Percentiles rank a stretch among this genome's conserved stretches.
These are phyloP conservation scores for Myrmecophaga tridactyla DNA, from an alignment of 2,113 vertebrate genomes.

Conservation along the genomic window DNA sequence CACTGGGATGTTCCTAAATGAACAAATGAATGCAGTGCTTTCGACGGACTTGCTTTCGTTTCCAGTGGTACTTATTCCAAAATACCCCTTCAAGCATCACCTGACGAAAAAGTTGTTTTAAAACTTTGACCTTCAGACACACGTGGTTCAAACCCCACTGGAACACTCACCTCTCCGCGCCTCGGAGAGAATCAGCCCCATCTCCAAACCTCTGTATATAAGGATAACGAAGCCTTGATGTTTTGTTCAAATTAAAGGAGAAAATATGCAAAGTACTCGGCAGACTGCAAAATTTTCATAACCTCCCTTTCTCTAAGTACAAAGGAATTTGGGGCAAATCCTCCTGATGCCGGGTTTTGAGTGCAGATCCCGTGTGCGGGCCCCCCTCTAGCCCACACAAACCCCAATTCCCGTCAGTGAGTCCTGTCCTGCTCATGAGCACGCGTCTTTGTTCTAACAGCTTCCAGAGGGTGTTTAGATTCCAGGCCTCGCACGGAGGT, in stretches of 20 bases:
- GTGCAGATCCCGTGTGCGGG: background rate
- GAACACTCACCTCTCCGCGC: rapidly evolving
- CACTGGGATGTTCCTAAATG: rapidly evolving
- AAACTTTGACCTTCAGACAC: background rate
- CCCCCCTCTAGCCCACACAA: background rate
- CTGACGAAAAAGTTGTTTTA: background rate
- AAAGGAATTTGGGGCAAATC: background rate
- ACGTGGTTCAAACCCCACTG: too few species aligned
- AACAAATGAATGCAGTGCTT: background rate
- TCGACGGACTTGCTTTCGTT: rapidly evolving
- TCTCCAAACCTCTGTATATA: rapidly evolving
- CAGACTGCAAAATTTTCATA: rapidly evolving
- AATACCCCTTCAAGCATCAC: background rate
- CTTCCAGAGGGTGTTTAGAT: rapidly evolving
- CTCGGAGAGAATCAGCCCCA: rapidly evolving
- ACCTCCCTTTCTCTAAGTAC: too few species aligned
- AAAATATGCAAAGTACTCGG: rapidly evolving
- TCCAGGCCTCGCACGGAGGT: rapidly evolving
- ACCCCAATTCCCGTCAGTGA: rapidly evolving
- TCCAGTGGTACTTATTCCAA: background rate
- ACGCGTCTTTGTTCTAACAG: background rate
- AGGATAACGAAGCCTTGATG: rapidly evolving
- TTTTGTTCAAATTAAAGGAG: background rate
- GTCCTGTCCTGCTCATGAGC: background rate
- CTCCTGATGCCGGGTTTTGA: background rate